phyloP scores from a whole-genome alignment of 1,140 invertebrate species.

The Drosophila elegans region DNA sequence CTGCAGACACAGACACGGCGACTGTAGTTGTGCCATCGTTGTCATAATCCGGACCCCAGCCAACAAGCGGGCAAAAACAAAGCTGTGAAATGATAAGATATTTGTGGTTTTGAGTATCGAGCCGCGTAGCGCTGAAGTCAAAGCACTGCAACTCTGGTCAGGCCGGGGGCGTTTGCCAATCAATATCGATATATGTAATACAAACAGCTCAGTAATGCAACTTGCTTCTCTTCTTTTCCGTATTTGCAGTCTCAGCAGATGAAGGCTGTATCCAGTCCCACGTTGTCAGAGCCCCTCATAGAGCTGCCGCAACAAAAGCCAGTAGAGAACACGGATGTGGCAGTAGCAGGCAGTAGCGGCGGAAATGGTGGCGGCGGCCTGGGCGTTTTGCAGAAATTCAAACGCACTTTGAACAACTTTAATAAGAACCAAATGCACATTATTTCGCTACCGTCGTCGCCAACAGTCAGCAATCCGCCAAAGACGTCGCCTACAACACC shows the following conservation, averaged over 20 bases:
- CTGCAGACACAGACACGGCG: conserved; percentile 6
- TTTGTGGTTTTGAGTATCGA: conserved; percentile 52
- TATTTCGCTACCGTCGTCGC: conserved; percentile 12
- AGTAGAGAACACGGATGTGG: conserved; percentile 15
- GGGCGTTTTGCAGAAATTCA: conserved; percentile 89
- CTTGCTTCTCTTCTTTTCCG: conserved; percentile 1
- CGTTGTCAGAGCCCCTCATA: conserved; percentile 48
- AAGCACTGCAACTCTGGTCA: conserved; percentile 11
- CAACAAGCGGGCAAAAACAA: conserved; percentile 5
- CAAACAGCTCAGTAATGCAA: neutral
- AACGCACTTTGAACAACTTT: conserved; percentile 88
- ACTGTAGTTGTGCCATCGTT: conserved; percentile 16
- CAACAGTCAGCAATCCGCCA: conserved; percentile 33
- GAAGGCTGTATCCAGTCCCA: conserved; percentile 81
- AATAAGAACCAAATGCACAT: conserved; percentile 73
- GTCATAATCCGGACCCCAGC: conserved; percentile 15
- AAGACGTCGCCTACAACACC: conserved; percentile 78
- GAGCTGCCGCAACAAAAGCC: conserved; percentile 9
- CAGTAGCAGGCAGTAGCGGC: conserved; percentile 2
- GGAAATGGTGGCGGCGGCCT: conserved; percentile 14
- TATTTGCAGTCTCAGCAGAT: conserved; percentile 76
- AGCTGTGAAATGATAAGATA: conserved; percentile 42
- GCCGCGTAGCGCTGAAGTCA: conserved; percentile 12
- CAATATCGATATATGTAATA: neutral
- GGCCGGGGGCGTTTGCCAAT: neutral